These are phyloP conservation scores for Verasper variegatus DNA, from an alignment of 2,113 vertebrate genomes.

Conservation along the genomic window DNA sequence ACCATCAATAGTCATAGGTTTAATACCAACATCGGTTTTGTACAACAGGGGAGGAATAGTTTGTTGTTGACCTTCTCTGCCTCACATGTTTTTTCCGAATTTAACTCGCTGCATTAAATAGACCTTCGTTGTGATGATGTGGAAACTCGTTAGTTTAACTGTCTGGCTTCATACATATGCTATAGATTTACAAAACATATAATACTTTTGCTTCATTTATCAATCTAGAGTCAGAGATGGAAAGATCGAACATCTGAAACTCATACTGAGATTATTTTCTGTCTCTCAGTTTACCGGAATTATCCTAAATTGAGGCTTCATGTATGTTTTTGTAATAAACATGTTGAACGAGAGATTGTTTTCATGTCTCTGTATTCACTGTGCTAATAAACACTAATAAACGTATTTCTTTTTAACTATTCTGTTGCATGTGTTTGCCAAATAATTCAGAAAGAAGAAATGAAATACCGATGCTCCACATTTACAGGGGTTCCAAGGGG, in stretches of 20 bases:
- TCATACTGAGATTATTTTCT: slow-evolving; percentile 10
- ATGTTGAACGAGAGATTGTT: slow-evolving; percentile 23
- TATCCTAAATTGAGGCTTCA: slow-evolving; percentile 36
- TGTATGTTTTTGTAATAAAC: slow-evolving; percentile 53
- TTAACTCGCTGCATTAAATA: neutral
- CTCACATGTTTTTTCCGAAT: neutral
- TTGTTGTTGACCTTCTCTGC: neutral
- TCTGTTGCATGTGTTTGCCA: slow-evolving; percentile 11
- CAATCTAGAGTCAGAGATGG: neutral
- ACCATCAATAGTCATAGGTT: slow-evolving; percentile 1
- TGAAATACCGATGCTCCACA: too few relatives aligned
- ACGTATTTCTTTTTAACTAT: slow-evolving; percentile 31
- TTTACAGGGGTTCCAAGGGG: too few relatives aligned
- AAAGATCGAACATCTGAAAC: slow-evolving; percentile 20
- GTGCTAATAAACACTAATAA: slow-evolving; percentile 69
- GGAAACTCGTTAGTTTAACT: neutral
- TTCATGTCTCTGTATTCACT: slow-evolving; percentile 45
- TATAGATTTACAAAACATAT: neutral
- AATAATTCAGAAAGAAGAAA: neutral
- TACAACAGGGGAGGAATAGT: neutral
- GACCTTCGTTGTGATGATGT: slow-evolving; percentile 19
- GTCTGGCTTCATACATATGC: neutral
- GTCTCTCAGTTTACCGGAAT: neutral
- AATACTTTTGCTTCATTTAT: neutral
- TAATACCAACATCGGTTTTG: neutral